Evolutionary conservation across 1,140 invertebrate species (phyloP).

Genomic region (Xylocopa sonorina): DNA sequence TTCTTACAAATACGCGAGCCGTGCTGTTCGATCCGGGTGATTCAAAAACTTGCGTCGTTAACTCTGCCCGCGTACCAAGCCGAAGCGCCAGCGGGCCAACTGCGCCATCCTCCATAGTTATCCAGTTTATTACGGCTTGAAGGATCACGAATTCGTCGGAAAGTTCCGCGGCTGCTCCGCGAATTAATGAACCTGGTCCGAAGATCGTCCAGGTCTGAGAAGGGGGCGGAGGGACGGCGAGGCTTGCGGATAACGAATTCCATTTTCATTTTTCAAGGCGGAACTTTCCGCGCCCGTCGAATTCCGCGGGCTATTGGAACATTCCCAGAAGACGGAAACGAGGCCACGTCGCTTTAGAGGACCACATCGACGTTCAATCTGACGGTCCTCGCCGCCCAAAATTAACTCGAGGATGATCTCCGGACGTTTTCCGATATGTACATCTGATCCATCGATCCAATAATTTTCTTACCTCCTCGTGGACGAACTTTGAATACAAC

Average conservation of each 20-base stretch:
- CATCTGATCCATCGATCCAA: background rate
- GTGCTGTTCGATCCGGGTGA: background rate
- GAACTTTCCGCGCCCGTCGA: slow-evolving; percentile 21
- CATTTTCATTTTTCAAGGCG: slow-evolving; percentile 38
- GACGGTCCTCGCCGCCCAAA: background rate
- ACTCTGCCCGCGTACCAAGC: background rate
- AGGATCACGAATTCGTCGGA: slow-evolving; percentile 34
- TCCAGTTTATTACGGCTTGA: slow-evolving; percentile 38
- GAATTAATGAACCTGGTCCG: slow-evolving; percentile 34
- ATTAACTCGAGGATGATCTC: background rate
- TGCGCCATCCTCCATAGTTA: slow-evolving; percentile 24
- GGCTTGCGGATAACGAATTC: slow-evolving; percentile 17
- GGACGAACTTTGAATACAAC: too few species aligned
- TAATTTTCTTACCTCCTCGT: background rate
- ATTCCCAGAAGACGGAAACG: slow-evolving; percentile 43
- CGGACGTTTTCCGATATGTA: background rate
- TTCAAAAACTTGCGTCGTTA: background rate
- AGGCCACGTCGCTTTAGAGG: slow-evolving; percentile 52
- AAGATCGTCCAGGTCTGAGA: slow-evolving; percentile 11
- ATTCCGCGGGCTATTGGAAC: slow-evolving; percentile 24
- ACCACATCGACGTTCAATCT: slow-evolving; percentile 49
- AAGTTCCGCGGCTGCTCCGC: slow-evolving; percentile 5
- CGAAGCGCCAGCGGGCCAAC: background rate
- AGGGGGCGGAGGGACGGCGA: too few species aligned
- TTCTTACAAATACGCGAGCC: background rate